A percentile compares a stretch with the other conserved stretches of the same genome.
These are phyloP conservation scores for Acipenser oxyrinchus DNA, from an alignment of 2,797 vertebrate species.

Conservation along the genomic window DNA sequence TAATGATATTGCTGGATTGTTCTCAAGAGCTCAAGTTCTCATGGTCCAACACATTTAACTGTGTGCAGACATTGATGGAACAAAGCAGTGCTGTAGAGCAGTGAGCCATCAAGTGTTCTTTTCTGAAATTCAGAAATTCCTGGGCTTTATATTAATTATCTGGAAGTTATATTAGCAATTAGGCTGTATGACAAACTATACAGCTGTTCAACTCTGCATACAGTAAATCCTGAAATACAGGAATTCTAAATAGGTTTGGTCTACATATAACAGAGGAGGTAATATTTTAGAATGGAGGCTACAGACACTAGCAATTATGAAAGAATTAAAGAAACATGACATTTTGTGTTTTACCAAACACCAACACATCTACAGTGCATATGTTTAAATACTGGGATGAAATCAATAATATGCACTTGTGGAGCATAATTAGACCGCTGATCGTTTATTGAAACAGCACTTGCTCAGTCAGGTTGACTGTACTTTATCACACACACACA, in stretches of 20 bases:
- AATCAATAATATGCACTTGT: constrained; percentile 21
- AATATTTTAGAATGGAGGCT: constrained; percentile 28
- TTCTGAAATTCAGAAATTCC: no score
- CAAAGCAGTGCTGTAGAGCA: no score
- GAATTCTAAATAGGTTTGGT: neutral
- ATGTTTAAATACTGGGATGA: constrained; percentile 31
- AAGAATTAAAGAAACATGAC: constrained; percentile 52
- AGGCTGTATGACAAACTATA: neutral
- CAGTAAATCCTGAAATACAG: neutral
- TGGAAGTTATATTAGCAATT: neutral
- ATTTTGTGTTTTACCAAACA: constrained; percentile 46
- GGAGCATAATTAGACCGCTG: neutral
- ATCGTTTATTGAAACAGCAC: neutral
- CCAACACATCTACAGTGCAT: constrained; percentile 57
- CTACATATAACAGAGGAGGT: neutral
- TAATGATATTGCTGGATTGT: no score
- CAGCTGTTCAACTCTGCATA: neutral
- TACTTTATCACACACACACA: constrained; percentile 17
- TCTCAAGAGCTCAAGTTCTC: no score
- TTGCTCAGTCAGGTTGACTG: neutral
- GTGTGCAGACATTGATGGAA: no score
- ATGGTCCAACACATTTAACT: no score
- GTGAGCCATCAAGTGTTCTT: no score
- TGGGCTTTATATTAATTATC: neutral
- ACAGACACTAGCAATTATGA: constrained; percentile 43